These are phyloP conservation scores for Trypoxylon attenuatum DNA, from an alignment of 2,888 invertebrate species.

Conservation along the genomic window DNA sequence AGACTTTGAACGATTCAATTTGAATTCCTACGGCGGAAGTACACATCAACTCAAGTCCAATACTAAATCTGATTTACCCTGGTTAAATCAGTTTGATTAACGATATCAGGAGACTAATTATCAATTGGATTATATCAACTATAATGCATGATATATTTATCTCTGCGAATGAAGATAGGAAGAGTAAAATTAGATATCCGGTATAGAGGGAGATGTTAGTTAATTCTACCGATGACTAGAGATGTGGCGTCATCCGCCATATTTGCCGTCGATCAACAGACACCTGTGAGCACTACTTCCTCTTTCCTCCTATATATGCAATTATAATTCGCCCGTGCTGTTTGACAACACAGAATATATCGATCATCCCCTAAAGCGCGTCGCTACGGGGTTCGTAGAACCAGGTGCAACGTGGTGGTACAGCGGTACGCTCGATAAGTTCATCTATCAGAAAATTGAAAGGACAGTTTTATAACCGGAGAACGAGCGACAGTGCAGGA, in stretches of 20 bases:
- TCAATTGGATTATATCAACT: too few relatives aligned
- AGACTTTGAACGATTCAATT: background rate
- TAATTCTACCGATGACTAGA: conserved; percentile 24
- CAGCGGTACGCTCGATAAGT: background rate
- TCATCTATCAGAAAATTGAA: background rate
- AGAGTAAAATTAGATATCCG: too few relatives aligned
- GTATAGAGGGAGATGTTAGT: too few relatives aligned
- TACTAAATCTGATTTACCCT: too few relatives aligned
- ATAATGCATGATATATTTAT: too few relatives aligned
- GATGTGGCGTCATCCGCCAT: conserved; percentile 54
- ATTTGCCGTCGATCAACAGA: conserved; percentile 46
- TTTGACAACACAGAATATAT: conserved; percentile 15
- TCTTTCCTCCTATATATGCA: too few relatives aligned
- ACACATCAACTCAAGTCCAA: background rate
- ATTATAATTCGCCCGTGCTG: conserved; percentile 5
- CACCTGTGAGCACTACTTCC: conserved; percentile 35
- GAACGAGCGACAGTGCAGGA: conserved; percentile 3
- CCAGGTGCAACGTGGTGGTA: too few relatives aligned
- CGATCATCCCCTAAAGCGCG: background rate
- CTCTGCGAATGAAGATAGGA: too few relatives aligned
- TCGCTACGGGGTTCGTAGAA: conserved; percentile 2
- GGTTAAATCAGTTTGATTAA: too few relatives aligned
- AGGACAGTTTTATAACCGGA: conserved; percentile 9
- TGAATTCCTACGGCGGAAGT: background rate
- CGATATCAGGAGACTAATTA: too few relatives aligned